Evolutionary conservation across 1,140 invertebrate species (phyloP), one percentile per base, ranked within the genome.

Genomic region (Hyles vespertilio): DNA sequence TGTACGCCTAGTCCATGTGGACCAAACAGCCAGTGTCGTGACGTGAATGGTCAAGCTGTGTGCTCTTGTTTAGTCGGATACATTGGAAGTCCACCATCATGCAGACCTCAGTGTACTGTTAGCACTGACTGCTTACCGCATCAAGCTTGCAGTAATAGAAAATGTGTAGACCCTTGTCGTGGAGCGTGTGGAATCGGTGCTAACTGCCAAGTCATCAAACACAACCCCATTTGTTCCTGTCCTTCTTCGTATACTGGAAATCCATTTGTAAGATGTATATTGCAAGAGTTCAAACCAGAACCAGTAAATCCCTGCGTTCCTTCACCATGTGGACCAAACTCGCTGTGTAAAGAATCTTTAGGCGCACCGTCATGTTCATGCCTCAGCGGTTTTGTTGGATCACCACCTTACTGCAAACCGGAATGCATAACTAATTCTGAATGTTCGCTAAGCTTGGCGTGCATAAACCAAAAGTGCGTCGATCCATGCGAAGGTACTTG

Each of bases 141-240:
- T 65, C 90, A 91, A 79, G 93, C 94, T 33, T 96, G 95, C 74
- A 91, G 93, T 60, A 94, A 93, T 76, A 91, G 91, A 63, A 94
- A 93, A 82, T 96, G 94, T 71, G 90, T 92, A 59, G 92, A 95
- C 80, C 94, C 94, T 11, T 96, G 94, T 72, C 91, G 92, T 46
- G 94, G 94, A 66, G 92, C 92, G 22, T 95, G 94, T 77, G 94
- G 94, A 5, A 81, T 92, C 34, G 90, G 90, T 67, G 92, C 94
- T 3, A 83, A 91, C 58, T 95, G 94, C 78, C 90, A 92, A 83
- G 92, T 95, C 43, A 91, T 94, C 9, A 94, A 93, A 79, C 95
- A 96, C 70, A 94, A 93, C 85, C 94, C 95, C 1, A 92, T 95
- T 51, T 96, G 94, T 83, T 92, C 90, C 58, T 96, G 95, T 82